Base-by-base conservation (phyloP, 2,888 invertebrate species). In the Idaea biselata region DNA sequence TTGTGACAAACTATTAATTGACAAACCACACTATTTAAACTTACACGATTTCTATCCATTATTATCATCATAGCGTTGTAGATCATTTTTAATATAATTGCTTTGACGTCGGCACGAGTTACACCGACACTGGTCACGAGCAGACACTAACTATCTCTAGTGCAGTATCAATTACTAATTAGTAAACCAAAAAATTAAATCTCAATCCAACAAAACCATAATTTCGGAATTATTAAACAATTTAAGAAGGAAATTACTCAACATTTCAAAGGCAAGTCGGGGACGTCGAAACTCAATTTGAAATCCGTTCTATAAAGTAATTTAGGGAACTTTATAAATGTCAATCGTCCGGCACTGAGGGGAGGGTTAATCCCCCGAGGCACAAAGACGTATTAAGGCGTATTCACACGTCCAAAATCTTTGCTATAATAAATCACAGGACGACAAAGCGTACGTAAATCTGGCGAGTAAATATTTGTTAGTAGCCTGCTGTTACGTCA, bases 311-410 rank as follows among this genome's bases (percentile, higher is more conserved):
- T 31, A 68, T 69, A 62, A 71, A 64, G 60, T 68, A 71, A 71
- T 73, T 70, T 69, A 68, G 56, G 53, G 65, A 65, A 70, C 69
- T 68, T 70, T 71, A 74, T 73, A 74, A 72, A 69, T 69, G 72
- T 74, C 74, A 73, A 75, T 79, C 73, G 75, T 65, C 72, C 72
- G 71, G 69, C 68, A 65, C 61, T 16, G 60, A 58, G 70, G 76
- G 70, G 68, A 67, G 76, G 78, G 77, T 77, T 76, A 78, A 77
- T 72, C 73, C 72, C 71, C 61, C 56, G 71, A 66, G 69, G 69
- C 76, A 75, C 64, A 78, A 75, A 76, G 78, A 74, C 73, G 72
- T 75, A 80, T 81, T 80, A 81, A 77, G 81, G 77, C 73, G 75
- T 73, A 77, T 80, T 76, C 75, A 75, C 75, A 73, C 76, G 73